These are phyloP conservation scores for Engystomops pustulosus DNA, from an alignment of 2,113 vertebrate genomes.

Conservation along the genomic window DNA sequence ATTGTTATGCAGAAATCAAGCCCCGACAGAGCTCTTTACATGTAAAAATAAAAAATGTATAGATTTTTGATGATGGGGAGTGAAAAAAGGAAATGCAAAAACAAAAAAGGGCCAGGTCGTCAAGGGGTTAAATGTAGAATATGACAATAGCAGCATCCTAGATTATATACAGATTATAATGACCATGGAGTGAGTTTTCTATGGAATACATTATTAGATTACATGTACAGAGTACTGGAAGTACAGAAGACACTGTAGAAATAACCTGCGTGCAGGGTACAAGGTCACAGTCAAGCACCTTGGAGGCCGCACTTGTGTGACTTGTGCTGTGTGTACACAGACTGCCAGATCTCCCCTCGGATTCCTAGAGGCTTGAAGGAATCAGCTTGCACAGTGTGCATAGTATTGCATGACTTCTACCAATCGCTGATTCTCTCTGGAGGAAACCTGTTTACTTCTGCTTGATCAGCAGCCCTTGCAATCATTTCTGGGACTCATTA, in stretches of 20 bases:
- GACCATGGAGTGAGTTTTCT: not conserved
- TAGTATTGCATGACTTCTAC: conserved; percentile 54
- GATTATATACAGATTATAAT: too few species aligned
- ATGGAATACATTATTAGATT: too few species aligned
- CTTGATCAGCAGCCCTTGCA: conserved; percentile 59
- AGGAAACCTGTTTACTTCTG: conserved; percentile 60
- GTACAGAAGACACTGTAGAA: not conserved
- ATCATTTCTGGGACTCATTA: conserved; percentile 59
- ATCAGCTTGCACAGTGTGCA: conserved; percentile 53
- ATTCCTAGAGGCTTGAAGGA: conserved; percentile 47
- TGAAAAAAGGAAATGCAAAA: too few species aligned
- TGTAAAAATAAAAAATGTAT: too few species aligned
- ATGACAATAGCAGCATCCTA: not conserved
- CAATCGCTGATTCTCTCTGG: conserved; percentile 47
- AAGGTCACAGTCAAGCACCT: not conserved
- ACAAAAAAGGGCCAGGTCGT: too few species aligned
- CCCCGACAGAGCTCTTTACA: too few species aligned
- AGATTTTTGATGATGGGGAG: too few species aligned
- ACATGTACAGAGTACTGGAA: not conserved
- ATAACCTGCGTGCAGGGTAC: not conserved
- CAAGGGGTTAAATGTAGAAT: not conserved
- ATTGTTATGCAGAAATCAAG: too few species aligned
- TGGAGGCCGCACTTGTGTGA: not conserved
- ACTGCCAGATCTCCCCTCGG: not conserved
- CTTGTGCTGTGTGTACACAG: not conserved